Base-by-base conservation (phyloP, 2,113 vertebrate genomes). In the Otocyon megalotis region DNA sequence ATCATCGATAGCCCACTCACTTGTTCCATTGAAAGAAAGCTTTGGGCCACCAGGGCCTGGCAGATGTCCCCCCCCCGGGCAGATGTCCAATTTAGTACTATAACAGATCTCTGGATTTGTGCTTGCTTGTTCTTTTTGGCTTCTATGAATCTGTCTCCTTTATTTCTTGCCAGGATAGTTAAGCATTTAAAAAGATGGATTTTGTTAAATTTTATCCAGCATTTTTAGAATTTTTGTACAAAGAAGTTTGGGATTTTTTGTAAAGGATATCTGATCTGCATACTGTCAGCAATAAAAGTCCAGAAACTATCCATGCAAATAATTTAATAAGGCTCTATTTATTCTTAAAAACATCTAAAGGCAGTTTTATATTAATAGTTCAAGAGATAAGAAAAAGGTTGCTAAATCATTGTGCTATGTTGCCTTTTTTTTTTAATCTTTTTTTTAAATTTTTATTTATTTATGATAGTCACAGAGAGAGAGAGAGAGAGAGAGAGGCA, bases 81-180 rank as follows among this genome's bases (percentile, higher is more conserved):
- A 71, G 32, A 43, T 69, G n/a, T 93, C 82, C 56, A 88, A 28
- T 53, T 85, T 5, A 80, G 30, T 82, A n/a, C 22, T 77, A 2
- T 72, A 79, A 56, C 26, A 63, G 54, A 84, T 69, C 62, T 92
- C 95, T 88, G 90, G 53, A 77, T 87, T 87, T 97, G 58, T 93
- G 56, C 56, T 80, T 91, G 82, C 54, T 87, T 92, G 28, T 77
- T 88, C 93, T 79, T 69, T 93, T 92, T 89, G 77, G 65, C 60
- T 24, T 88, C 53, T 56, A 6, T 54, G 71, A 89, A 84, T 90
- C 35, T 93, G 37, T n/a, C 56, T 90, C 58, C 56, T 96, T 96
- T 89, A 79, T 90, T 95, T 95, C 65, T 95, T 96, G 81, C 92
- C 90, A 96, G 43, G 84, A 77, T 53, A 88, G 37, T 67, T 92